phyloP scores from a whole-genome alignment of 2,888 invertebrate genomes.

The Euspilapteryx auroguttella region DNA sequence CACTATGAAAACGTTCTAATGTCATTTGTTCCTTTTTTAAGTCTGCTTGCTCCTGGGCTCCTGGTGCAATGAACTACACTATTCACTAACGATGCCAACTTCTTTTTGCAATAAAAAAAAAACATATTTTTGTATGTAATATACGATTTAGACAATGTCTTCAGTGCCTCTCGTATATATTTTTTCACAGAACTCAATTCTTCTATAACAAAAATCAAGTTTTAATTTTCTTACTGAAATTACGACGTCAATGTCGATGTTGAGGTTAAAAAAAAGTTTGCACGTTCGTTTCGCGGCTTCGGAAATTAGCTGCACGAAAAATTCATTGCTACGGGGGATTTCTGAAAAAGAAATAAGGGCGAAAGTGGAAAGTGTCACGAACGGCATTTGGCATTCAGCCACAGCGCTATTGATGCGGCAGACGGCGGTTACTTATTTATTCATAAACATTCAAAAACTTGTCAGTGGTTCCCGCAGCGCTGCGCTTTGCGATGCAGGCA shows the following conservation, averaged over 20 bases:
- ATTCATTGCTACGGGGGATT: conserved; percentile 4
- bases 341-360: conserved; percentile 19
- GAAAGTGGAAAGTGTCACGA: conserved; percentile 55
- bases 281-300: too few relatives aligned
- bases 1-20: conserved; percentile 31
- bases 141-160: too few relatives aligned
- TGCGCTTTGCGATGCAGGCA: background rate
- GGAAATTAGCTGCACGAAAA: conserved; percentile 32
- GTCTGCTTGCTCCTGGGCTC: conserved; percentile 10
- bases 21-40: conserved; percentile 26
- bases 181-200: too few relatives aligned
- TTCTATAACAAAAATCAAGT: too few relatives aligned
- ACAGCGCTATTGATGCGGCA: conserved; percentile 47
- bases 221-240: too few relatives aligned
- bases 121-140: too few relatives aligned
- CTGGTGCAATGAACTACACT: too few relatives aligned
- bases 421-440: conserved; percentile 48
- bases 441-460: conserved; percentile 56
- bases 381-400: conserved; percentile 50
- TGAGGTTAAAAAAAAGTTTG: too few relatives aligned
- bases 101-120: too few relatives aligned
- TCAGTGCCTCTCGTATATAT: too few relatives aligned
- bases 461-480: conserved; percentile 19
- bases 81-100: conserved; percentile 3
- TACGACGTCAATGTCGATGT: too few relatives aligned